Evolutionary conservation across 2,797 vertebrate genomes (phyloP), one percentile per base, ranked within the genome.

Genomic region (Helicolenus hilgendorfi): DNA sequence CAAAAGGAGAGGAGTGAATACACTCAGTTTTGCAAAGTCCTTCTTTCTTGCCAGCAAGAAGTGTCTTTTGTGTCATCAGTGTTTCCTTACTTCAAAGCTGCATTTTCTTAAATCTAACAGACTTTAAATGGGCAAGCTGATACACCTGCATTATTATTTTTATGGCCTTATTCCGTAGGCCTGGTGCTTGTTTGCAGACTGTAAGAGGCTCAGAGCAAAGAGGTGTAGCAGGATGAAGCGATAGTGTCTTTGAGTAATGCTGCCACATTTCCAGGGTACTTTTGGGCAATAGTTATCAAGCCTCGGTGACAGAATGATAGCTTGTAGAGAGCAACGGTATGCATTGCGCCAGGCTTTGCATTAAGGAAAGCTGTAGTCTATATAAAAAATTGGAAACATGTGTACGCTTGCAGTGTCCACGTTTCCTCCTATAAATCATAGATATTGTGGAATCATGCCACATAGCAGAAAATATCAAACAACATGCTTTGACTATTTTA

Each of bases 361-460:
- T 58, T 58, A 18, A 67, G 62, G 9, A 11, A 68, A 65, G 22
- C 26, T 72, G 15, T 22, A 56, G 29, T 56, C 11, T 24, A 65
- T 36, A 14, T 79, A 7, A 26, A 53, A 45, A 89, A 88, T 53
- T 88, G 70, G 77, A 86, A 86, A 88, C 85, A 85, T 55, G 29
- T 84, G 84, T 69, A 49, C 0, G 2, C 31, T 11, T n/a, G 8
- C 63, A 59, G 15, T 33, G 14, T 45, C 22, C 63, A 38, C 27
- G 15, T 71, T 70, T 81, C 60, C 74, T 60, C 77, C 41, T 63
- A 67, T 90, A 84, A 83, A 90, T 91, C 77, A 69, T 56, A 72
- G 6, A 53, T 77, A 64, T 64, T 45, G 31, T 67, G 76, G 79
- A 82, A 36, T 33, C 63, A 14, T 68, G 41, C 81, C 82, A 49